phyloP scores from a whole-genome alignment of 2,113 vertebrate genomes.

The Conger conger region DNA sequence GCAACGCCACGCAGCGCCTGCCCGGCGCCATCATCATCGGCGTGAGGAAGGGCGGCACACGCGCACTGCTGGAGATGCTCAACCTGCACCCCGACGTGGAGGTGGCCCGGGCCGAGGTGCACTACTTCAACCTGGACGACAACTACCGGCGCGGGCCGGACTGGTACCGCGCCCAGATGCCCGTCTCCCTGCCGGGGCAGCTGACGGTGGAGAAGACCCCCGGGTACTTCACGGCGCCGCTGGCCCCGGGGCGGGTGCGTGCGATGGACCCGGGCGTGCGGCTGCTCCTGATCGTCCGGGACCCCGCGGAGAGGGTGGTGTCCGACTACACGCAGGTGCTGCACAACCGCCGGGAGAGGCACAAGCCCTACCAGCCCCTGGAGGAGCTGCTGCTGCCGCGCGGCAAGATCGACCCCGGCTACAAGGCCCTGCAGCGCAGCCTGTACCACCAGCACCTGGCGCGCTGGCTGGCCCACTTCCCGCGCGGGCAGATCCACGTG shows the following conservation, averaged over 20 bases:
- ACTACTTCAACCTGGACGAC: conserved; percentile 78
- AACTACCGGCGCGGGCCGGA: conserved; percentile 68
- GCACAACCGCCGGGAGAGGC: conserved; percentile 69
- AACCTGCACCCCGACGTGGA: conserved; percentile 76
- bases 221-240: conserved; percentile 70
- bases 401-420: conserved; percentile 62
- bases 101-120: conserved; percentile 74
- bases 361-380: conserved; percentile 71
- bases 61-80: conserved; percentile 78
- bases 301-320: conserved; percentile 74
- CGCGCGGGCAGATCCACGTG: conserved; percentile 71
- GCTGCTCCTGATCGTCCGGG: conserved; percentile 74
- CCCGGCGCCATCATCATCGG: conserved; percentile 77
- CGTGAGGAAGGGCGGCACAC: conserved; percentile 76
- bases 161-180: conserved; percentile 80
- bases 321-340: conserved; percentile 83
- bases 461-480: conserved; percentile 72
- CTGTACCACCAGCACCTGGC: conserved; percentile 72
- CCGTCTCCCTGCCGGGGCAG: conserved; percentile 61
- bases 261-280: conserved; percentile 66
- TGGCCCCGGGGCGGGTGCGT: conserved; percentile 64
- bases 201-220: conserved; percentile 80
- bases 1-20: conserved; percentile 58
- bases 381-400: conserved; percentile 66
- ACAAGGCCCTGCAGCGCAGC: conserved; percentile 78